Evolutionary conservation across 2,113 vertebrate species (phyloP).

Genomic region (Chaetorhynchus papuensis): DNA sequence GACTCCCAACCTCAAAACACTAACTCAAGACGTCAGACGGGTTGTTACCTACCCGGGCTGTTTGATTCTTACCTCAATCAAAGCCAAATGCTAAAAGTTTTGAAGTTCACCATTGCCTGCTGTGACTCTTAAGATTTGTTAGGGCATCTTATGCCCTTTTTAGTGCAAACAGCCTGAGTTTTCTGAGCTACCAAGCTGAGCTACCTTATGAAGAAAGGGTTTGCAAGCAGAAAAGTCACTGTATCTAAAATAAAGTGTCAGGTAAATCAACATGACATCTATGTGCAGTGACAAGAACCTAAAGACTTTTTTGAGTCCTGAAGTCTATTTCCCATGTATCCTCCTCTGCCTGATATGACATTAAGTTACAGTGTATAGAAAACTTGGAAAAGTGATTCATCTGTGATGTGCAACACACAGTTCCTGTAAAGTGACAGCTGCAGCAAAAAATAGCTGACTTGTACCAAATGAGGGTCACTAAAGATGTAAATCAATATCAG

Average conservation of each 20-base stretch:
- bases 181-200: not conserved
- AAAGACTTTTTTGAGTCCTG: not conserved
- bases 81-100: not conserved
- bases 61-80: conserved; percentile 5
- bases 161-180: not conserved
- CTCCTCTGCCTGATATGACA: not conserved
- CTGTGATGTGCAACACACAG: not conserved
- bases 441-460: not conserved
- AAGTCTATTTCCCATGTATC: not conserved
- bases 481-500: conserved; percentile 18
- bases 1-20: not conserved
- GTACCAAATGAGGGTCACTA: not conserved
- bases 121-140: not conserved
- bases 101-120: not conserved
- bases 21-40: not conserved
- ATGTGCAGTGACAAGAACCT: not conserved
- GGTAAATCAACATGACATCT: not conserved
- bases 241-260: not conserved
- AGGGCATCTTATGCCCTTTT: not conserved
- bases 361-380: not conserved
- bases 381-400: not conserved
- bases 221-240: not conserved
- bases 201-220: not conserved
- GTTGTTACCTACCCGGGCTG: not conserved
- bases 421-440: not conserved